These are phyloP conservation scores for Enteromius trimaculatus DNA, from an alignment of 2,797 vertebrate species.

Conservation along the genomic window DNA sequence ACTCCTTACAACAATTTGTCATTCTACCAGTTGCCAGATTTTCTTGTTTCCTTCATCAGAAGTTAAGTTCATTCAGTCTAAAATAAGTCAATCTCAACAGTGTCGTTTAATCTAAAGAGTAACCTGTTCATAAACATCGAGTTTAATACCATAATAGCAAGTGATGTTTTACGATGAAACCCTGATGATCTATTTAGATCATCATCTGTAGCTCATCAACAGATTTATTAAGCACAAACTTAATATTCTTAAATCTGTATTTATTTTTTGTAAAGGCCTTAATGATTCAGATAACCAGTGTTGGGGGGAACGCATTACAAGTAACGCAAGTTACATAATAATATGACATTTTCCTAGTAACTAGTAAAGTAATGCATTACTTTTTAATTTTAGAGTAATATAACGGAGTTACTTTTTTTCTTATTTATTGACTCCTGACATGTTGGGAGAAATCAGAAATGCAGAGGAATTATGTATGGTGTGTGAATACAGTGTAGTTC, in stretches of 20 bases:
- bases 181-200: not conserved
- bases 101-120: not conserved
- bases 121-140: not conserved
- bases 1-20: not conserved
- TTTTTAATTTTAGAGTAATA: too few species aligned
- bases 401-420: too few species aligned
- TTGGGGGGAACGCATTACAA: too few species aligned
- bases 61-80: not conserved
- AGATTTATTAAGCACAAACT: not conserved
- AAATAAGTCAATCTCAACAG: too few species aligned
- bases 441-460: too few species aligned
- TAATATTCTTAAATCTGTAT: not conserved
- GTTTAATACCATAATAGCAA: not conserved
- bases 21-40: not conserved
- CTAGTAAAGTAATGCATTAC: too few species aligned
- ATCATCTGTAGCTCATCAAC: too few species aligned
- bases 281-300: not conserved
- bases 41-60: not conserved
- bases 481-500: too few species aligned
- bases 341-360: too few species aligned
- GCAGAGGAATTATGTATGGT: too few species aligned
- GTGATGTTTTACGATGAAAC: not conserved
- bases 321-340: too few species aligned
- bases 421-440: too few species aligned
- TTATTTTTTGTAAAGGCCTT: not conserved